Base-by-base conservation (phyloP, 2,888 invertebrate genomes). In the Alsophila aescularia region DNA sequence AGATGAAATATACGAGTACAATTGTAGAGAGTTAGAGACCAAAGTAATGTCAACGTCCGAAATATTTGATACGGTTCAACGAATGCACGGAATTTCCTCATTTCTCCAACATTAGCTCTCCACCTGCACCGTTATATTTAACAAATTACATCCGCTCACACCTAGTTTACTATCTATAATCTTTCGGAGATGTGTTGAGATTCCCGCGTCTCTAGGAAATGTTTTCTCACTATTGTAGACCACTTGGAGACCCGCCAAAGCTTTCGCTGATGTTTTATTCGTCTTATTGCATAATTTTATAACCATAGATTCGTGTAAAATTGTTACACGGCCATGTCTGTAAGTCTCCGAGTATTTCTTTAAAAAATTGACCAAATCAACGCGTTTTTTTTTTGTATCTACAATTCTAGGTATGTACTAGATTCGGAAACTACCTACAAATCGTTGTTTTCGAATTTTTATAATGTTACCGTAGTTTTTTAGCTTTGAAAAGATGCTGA, bases 261-360 rank as follows among this genome's bases (percentile, higher is more conserved):
- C 66, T 67, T 57, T 66, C 60, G 66, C 67, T 69, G 69, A 64
- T 67, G 62, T 71, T 73, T 70, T 70, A 67, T 72, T 67, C 61
- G 51, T 65, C 57, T 67, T 64, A 58, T 77, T 79, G 77, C 79
- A 75, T 76, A 72, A 75, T 74, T 74, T 73, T 70, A 73, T 70
- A 13, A 9, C 7, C 7, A 18, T 27, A 52, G 73, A 55, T 66
- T 68, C 62, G 67, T 68, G 64, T 67, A 72, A 7, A 5, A 7
- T 24, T 7, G 24, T 24, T 24, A 24, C 24, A n/a, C n/a, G n/a
- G n/a, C n/a, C n/a, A n/a, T n/a, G n/a, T n/a, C n/a, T n/a, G n/a
- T n/a, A n/a, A n/a, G n/a, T n/a, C n/a, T n/a, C n/a, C n/a, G n/a
- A n/a, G n/a, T n/a, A n/a, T n/a, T n/a, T n/a, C n/a, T n/a, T n/a